Conservation (phyloP, 2,113 vertebrate species). For the Podilymbus podiceps region DNA sequence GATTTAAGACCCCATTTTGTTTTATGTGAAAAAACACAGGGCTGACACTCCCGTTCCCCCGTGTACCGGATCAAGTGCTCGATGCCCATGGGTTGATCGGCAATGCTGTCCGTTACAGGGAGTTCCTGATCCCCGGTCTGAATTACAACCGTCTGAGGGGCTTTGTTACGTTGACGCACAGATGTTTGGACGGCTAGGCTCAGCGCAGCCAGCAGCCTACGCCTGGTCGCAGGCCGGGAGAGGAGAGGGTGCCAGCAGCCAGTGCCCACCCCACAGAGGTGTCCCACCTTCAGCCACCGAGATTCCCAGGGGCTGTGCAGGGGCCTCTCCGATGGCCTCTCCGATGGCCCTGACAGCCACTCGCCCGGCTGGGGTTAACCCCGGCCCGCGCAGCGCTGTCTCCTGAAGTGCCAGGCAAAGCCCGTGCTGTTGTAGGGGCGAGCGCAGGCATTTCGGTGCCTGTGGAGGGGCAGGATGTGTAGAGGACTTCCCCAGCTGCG, state of each 20-base stretch:
- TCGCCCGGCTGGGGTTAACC: rapidly evolving
- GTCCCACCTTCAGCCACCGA: background rate
- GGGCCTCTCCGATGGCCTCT: too few species aligned
- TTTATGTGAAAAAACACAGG: background rate
- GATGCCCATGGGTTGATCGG: background rate
- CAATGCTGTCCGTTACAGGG: rapidly evolving
- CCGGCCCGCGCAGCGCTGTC: rapidly evolving
- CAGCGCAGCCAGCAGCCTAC: background rate
- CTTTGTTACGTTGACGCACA: rapidly evolving
- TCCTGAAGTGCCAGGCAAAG: background rate
- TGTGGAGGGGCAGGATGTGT: background rate
- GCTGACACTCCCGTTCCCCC: background rate
- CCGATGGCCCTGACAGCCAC: background rate
- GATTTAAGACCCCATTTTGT: background rate
- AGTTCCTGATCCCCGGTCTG: background rate
- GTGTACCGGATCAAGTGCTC: rapidly evolving
- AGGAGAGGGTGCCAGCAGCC: background rate
- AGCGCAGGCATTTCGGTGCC: rapidly evolving
- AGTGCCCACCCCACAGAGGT: too few species aligned
- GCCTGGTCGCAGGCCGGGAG: rapidly evolving
- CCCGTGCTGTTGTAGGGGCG: rapidly evolving
- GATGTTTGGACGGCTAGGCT: background rate
- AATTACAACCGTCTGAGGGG: background rate
- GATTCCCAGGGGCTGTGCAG: background rate
- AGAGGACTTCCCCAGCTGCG: background rate